phyloP scores from a whole-genome alignment of 2,797 vertebrate genomes.

The Pterois miles region DNA sequence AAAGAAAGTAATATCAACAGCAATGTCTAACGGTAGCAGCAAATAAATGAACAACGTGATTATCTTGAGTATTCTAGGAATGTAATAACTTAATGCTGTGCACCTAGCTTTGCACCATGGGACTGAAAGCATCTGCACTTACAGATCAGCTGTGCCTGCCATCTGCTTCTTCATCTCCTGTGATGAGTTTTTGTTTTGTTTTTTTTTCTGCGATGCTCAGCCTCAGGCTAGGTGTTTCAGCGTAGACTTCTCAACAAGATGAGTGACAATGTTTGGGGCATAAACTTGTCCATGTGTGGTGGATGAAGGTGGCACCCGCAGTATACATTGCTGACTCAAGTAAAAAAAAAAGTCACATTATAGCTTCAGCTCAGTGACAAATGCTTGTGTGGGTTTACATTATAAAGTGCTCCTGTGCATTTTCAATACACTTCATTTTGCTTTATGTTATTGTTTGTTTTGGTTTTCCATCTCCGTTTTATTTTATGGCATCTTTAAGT shows the following conservation, averaged over 20 bases:
- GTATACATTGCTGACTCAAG: constrained; percentile 23
- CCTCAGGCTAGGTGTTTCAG: constrained; percentile 29
- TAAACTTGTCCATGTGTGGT: constrained; percentile 22
- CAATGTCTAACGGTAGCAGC: neutral
- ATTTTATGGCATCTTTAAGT: constrained; percentile 29
- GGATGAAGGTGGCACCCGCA: neutral
- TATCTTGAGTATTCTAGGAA: constrained; percentile 11
- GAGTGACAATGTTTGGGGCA: constrained; percentile 32
- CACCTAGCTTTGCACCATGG: neutral
- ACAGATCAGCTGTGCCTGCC: constrained; percentile 25
- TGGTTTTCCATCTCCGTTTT: constrained; percentile 28
- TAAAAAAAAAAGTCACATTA: constrained; percentile 31
- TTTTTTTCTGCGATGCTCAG: neutral
- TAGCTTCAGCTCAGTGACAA: constrained; percentile 7
- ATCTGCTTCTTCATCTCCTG: constrained; percentile 52
- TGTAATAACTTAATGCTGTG: constrained; percentile 1
- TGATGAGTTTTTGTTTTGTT: constrained; percentile 25
- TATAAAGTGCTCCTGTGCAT: constrained; percentile 22
- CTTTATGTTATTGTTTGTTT: constrained; percentile 35
- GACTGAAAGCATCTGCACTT: constrained; percentile 43
- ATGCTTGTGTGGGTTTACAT: constrained; percentile 22
- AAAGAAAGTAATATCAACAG: neutral
- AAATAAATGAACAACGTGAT: neutral
- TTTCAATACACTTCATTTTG: constrained; percentile 35
- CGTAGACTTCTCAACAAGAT: constrained; percentile 39